Evolutionary conservation across 23 tunicate species (phyloP).

Genomic region (Trididemnum nubilum): DNA sequence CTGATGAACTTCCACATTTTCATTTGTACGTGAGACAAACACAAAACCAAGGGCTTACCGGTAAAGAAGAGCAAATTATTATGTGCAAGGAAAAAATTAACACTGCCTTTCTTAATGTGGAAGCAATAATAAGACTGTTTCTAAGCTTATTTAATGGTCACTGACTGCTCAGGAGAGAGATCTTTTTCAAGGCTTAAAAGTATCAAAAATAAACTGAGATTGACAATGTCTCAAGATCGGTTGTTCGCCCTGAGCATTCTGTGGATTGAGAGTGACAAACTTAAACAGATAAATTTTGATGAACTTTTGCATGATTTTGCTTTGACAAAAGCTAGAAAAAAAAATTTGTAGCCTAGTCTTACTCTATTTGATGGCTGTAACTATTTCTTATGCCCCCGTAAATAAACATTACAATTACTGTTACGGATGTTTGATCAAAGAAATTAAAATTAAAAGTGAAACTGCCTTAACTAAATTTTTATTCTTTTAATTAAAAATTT

Average conservation of each 20-base stretch:
- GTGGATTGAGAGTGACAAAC: background rate
- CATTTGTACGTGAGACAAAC: background rate
- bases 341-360: slow-evolving; percentile 7
- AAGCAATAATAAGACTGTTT: background rate
- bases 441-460: too few relatives aligned
- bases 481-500: too few relatives aligned
- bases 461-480: too few relatives aligned
- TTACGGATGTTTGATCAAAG: too few relatives aligned
- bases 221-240: background rate
- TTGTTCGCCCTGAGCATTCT: background rate
- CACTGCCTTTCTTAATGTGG: slow-evolving; percentile 1
- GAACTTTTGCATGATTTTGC: slow-evolving; percentile 18
- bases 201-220: too few relatives aligned
- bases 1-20: background rate
- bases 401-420: too few relatives aligned
- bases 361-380: slow-evolving; percentile 17
- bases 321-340: slow-evolving; percentile 20
- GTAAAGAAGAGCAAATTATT: background rate
- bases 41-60: background rate
- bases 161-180: too few relatives aligned
- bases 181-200: background rate
- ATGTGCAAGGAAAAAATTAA: background rate
- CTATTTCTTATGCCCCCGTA: too few relatives aligned
- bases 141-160: background rate
- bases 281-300: background rate